Conservation (phyloP, 2,113 vertebrate genomes). For the Triplophysa rosa region DNA sequence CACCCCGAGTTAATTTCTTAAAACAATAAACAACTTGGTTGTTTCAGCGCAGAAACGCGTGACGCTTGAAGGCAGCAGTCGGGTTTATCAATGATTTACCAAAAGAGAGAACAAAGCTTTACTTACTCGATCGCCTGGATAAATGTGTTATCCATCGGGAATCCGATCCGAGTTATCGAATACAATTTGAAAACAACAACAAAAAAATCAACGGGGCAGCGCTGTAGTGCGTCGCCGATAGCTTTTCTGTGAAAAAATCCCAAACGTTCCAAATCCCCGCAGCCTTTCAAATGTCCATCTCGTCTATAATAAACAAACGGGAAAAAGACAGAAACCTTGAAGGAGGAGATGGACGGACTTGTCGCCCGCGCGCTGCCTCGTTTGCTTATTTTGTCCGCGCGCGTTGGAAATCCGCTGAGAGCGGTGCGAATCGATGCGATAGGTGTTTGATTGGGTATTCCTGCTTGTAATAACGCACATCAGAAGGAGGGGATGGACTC, state of each 20-base stretch:
- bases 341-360: conserved; percentile 66
- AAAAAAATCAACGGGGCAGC: conserved; percentile 51
- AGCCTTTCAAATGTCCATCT: conserved; percentile 52
- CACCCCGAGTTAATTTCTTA: neutral
- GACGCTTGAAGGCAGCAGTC: conserved; percentile 7
- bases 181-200: conserved; percentile 50
- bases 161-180: conserved; percentile 57
- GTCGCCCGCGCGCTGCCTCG: conserved; percentile 67
- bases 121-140: conserved; percentile 71
- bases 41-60: conserved; percentile 23
- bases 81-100: conserved; percentile 8
- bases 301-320: conserved; percentile 37
- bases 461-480: conserved; percentile 84
- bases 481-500: conserved; percentile 74
- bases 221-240: conserved; percentile 51
- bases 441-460: conserved; percentile 91
- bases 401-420: conserved; percentile 74
- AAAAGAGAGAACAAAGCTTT: conserved; percentile 40
- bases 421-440: conserved; percentile 87
- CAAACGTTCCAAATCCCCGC: conserved; percentile 51
- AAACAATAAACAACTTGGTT: neutral
- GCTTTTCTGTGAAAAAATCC: conserved; percentile 63
- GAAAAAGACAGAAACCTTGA: conserved; percentile 37
- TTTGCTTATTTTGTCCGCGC: conserved; percentile 72
- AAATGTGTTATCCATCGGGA: conserved; percentile 65